These are phyloP conservation scores for Campylomormyrus numenius DNA, from an alignment of 2,113 vertebrate genomes.

Conservation along the genomic window DNA sequence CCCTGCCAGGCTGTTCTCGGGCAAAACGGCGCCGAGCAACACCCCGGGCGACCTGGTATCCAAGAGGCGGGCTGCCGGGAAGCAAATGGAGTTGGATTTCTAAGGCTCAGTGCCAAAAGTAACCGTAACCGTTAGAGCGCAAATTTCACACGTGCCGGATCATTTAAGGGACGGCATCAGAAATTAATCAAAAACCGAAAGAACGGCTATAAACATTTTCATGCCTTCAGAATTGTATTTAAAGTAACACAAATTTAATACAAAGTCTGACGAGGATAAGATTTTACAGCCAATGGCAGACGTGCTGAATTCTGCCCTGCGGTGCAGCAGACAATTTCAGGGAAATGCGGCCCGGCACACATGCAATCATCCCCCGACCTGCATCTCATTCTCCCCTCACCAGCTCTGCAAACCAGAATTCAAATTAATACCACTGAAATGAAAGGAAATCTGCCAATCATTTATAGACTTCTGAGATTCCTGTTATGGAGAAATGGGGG, in stretches of 20 bases:
- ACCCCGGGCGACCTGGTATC: not conserved
- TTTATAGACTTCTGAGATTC: constrained; percentile 6
- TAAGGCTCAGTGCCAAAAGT: not conserved
- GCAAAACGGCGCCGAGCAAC: not conserved
- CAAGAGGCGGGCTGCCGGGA: not conserved
- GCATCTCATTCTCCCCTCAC: not conserved
- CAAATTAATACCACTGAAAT: not conserved
- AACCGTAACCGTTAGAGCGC: not conserved
- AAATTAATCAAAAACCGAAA: not conserved
- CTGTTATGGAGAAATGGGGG: not conserved
- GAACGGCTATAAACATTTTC: not conserved
- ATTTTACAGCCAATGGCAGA: constrained; percentile 17
- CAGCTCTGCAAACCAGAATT: not conserved
- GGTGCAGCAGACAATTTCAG: constrained; percentile 30
- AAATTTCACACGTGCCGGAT: not conserved
- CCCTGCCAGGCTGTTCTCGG: constrained; percentile 8
- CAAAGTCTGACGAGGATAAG: constrained; percentile 6
- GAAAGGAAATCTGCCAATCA: constrained; percentile 12
- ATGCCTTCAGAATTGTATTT: not conserved
- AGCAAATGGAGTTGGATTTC: not conserved
- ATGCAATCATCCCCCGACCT: not conserved
- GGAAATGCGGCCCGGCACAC: not conserved
- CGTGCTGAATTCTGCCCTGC: not conserved
- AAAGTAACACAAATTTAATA: constrained; percentile 11
- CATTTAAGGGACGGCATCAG: not conserved